Base-by-base conservation (phyloP, 2,888 invertebrate species). In the Spilarctia lutea region DNA sequence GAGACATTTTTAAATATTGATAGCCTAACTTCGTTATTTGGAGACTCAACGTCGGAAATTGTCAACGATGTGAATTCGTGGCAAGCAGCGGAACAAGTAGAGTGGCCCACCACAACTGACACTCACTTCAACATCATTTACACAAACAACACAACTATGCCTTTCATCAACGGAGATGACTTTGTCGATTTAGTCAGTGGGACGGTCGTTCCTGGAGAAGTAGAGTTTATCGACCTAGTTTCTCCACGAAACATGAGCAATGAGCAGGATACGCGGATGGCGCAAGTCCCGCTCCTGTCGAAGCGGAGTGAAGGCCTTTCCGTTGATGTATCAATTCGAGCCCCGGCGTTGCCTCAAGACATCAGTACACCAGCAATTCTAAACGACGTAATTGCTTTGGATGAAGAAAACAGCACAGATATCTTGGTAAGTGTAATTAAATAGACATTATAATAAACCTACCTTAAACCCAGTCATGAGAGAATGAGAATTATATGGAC, bases 361-460 rank as follows among this genome's bases (percentile, higher is more conserved):
- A 80, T 96, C 86, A 95, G 92, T 87, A 96, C 96, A 39, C 96
- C 96, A 11, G 96, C 96, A 74, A 93, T 96, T 74, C 91, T 96
- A 72, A 93, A 87, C 79, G 93, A 88, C 78, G 94, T 96, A 71
- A 96, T 96, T 83, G 94, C 95, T 80, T 83, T 96, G 82, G 96
- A 96, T 86, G 93, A 90, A 82, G 94, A 95, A 81, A 93, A 93
- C 86, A 87, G 86, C 79, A 82, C 91, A 65, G 87, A 87, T 65
- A 79, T 81, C 75, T 80, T 86, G 87, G 96, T 95, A 86, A 91
- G 92, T 75, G 6, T 76, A 63, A 63, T 30, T 1, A 16, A n/a
- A n/a, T 20, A 70, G 18, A 33, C n/a, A 35, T 33, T 24, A 16
- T 30, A 68, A 39, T 39, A 11, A 39, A 39, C 10, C 39, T 39